A percentile compares a stretch with the other conserved stretches of the same genome.
Conservation (phyloP, 2,888 invertebrate genomes). For the Acrobasis suavella region DNA sequence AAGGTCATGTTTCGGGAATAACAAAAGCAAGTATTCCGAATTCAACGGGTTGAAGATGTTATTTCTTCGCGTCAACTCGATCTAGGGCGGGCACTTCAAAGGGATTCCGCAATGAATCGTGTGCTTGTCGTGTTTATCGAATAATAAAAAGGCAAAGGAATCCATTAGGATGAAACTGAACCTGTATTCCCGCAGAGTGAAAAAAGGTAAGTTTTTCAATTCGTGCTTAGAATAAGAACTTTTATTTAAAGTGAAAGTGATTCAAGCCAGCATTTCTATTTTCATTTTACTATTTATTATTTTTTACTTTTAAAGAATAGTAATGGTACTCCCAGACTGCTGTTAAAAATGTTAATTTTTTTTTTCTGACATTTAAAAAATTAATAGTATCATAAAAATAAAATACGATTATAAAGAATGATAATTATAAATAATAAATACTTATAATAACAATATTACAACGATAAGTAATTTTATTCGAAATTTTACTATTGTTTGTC, state of each 20-base stretch:
- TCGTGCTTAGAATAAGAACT: neutral
- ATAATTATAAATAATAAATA: too few relatives aligned
- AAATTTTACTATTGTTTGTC: too few relatives aligned
- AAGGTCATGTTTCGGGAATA: slow-evolving; percentile 21
- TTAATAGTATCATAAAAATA: too few relatives aligned
- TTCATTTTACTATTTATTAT: neutral
- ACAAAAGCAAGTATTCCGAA: neutral
- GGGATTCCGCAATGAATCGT: slow-evolving; percentile 49
- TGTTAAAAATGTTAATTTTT: too few relatives aligned
- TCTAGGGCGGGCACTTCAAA: slow-evolving; percentile 48
- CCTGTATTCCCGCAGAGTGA: slow-evolving; percentile 7
- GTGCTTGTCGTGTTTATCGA: slow-evolving; percentile 43
- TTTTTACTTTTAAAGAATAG: neutral
- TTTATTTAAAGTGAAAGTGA: neutral
- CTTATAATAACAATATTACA: too few relatives aligned
- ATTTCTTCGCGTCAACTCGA: slow-evolving; percentile 39
- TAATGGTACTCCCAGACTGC: too few relatives aligned
- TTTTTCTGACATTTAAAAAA: too few relatives aligned
- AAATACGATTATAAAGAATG: too few relatives aligned
- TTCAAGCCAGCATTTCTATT: neutral
- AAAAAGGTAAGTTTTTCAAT: slow-evolving; percentile 2
- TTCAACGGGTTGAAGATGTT: neutral
- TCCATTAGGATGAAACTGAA: slow-evolving; percentile 40
- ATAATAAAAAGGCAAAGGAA: slow-evolving; percentile 46
- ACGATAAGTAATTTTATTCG: too few relatives aligned